These are phyloP conservation scores for Spodoptera littoralis DNA, from an alignment of 2,888 invertebrate genomes.

Conservation along the genomic window DNA sequence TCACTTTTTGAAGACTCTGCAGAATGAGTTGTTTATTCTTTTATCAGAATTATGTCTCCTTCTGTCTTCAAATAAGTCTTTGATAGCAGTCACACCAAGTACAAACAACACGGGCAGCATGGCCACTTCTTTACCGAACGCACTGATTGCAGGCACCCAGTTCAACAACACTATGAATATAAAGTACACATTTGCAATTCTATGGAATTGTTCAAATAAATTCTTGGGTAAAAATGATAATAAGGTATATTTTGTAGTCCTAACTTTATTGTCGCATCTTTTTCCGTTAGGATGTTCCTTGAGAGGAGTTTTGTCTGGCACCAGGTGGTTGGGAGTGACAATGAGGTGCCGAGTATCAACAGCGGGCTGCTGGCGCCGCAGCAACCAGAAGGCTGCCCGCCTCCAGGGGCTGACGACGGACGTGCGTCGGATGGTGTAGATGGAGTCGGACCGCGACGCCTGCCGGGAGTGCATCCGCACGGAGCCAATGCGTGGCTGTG, in stretches of 20 bases:
- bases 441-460: slow-evolving; percentile 96
- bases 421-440: slow-evolving; percentile 94
- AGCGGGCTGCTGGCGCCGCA: slow-evolving; percentile 89
- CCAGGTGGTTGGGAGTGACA: slow-evolving; percentile 95
- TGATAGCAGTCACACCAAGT: slow-evolving; percentile 97
- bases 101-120: slow-evolving; percentile 98
- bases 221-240: slow-evolving; percentile 98
- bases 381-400: slow-evolving; percentile 89
- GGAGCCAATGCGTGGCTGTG: slow-evolving; percentile 84
- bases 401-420: slow-evolving; percentile 93
- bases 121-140: slow-evolving; percentile 98
- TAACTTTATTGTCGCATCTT: slow-evolving; percentile 94
- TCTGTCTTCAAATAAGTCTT: slow-evolving; percentile 98
- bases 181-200: slow-evolving; percentile 99
- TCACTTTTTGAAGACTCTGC: slow-evolving; percentile 97
- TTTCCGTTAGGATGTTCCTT: slow-evolving; percentile 95
- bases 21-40: slow-evolving; percentile 97
- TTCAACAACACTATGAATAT: slow-evolving; percentile 98
- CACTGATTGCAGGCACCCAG: slow-evolving; percentile 98
- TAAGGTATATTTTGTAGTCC: slow-evolving; percentile 98
- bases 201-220: slow-evolving; percentile 98
- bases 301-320: slow-evolving; percentile 93
- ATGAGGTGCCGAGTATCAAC: slow-evolving; percentile 92
- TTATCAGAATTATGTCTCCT: slow-evolving; percentile 96
- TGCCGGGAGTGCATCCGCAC: slow-evolving; percentile 93